Base-by-base conservation (phyloP, 2,113 vertebrate species). In the Conger conger region DNA sequence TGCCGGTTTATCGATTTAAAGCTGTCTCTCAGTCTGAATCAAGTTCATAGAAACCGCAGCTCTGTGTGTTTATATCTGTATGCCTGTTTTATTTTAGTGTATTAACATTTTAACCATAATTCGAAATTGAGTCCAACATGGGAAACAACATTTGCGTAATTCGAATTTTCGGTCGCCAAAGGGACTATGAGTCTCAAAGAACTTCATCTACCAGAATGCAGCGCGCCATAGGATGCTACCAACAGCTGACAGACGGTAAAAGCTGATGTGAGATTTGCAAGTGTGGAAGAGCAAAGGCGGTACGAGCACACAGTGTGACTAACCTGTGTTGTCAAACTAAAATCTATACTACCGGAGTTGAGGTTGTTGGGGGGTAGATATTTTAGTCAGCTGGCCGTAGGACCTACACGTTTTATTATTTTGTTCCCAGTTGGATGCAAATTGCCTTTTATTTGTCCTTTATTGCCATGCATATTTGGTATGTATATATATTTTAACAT, bases 221-320 rank as follows among this genome's bases (percentile, higher is more conserved):
- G 68, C 87, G 92, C 91, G 92, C 82, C 38, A 85, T 84, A 79
- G 91, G 92, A 92, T 93, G 93, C 92, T 93, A 92, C 92, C 90
- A 93, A 94, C 93, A 94, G 95, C 94, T 95, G 94, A 95, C 95
- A 92, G 94, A 92, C 93, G 90, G 90, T 89, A 89, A 89, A 89
- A 93, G 92, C 91, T 88, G 90, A 90, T 88, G 91, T 88, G 91
- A 87, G 91, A 91, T 90, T 91, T 89, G 88, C 90, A 90, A 85
- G 90, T 87, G 78, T 68, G 54, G 42, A 86, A 86, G 87, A 92
- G 88, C 88, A 86, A 83, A 84, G 87, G 91, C 86, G 87, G 87
- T 81, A 83, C 90, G 87, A 87, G 88, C 89, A 84, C 81, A 37
- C 83, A 87, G 86, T 17, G 88, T 88, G 84, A 86, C 81, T 42